phyloP scores from a whole-genome alignment of 2,888 invertebrate genomes.

The Eledone cirrhosa region DNA sequence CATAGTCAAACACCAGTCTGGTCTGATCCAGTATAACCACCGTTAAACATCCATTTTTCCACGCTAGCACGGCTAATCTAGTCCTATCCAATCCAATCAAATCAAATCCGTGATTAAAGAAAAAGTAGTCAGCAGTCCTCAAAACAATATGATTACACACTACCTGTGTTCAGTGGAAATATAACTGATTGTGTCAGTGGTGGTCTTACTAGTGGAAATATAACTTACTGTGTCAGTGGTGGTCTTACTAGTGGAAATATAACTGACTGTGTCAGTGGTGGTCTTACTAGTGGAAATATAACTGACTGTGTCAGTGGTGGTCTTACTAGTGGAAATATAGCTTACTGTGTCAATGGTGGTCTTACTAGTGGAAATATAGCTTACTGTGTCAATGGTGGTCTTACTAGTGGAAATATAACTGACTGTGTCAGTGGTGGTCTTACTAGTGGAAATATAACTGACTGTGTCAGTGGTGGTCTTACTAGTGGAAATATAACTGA shows the following conservation, averaged over 20 bases:
- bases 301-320: constrained; percentile 89
- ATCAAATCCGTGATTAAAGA: too few relatives aligned
- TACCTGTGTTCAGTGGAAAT: too few relatives aligned
- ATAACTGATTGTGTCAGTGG: constrained; percentile 86
- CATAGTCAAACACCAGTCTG: too few relatives aligned
- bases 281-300: constrained; percentile 85
- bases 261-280: constrained; percentile 88
- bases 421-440: constrained; percentile 91
- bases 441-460: constrained; percentile 79
- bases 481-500: constrained; percentile 79
- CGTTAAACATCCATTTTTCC: too few relatives aligned
- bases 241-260: constrained; percentile 83
- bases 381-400: constrained; percentile 92
- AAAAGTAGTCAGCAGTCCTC: too few relatives aligned
- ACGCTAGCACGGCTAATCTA: too few relatives aligned
- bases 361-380: constrained; percentile 80
- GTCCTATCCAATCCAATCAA: too few relatives aligned
- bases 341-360: constrained; percentile 94
- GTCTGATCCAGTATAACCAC: too few relatives aligned
- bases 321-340: constrained; percentile 81
- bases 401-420: constrained; percentile 81
- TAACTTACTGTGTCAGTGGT: constrained; percentile 90
- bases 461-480: constrained; percentile 93
- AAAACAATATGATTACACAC: too few relatives aligned
- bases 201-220: constrained; percentile 84